A percentile compares a stretch with the other conserved stretches of the same genome.
phyloP scores from a whole-genome alignment of 2,888 invertebrate genomes.

The Drosophila koepferae region DNA sequence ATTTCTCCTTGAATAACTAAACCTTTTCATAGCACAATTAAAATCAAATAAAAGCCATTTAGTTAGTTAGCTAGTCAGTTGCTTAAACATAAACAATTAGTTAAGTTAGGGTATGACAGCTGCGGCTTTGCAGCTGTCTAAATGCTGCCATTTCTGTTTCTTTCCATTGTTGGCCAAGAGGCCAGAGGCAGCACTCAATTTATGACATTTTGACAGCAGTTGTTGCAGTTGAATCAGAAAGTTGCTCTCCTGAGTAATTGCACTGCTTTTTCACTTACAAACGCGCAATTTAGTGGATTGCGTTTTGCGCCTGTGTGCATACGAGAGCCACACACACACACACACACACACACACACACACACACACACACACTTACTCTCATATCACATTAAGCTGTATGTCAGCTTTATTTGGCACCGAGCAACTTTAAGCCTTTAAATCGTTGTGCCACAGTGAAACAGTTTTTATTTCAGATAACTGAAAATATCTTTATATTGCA shows the following conservation, averaged over 20 bases:
- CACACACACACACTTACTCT: conserved; percentile 11
- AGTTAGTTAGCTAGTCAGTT: neutral
- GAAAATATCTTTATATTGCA: neutral
- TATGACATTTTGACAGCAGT: conserved; percentile 81
- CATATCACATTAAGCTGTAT: neutral
- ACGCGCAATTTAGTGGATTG: conserved; percentile 77
- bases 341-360: conserved; percentile 17
- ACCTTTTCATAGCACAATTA: neutral
- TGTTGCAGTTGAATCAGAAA: conserved; percentile 80
- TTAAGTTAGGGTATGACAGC: conserved; percentile 29
- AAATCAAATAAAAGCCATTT: neutral
- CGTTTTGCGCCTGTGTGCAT: conserved; percentile 46
- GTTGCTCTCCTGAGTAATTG: conserved; percentile 78
- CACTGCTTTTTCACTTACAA: conserved; percentile 79
- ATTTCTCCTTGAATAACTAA: neutral
- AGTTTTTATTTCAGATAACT: conserved; percentile 1
- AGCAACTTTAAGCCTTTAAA: conserved; percentile 37
- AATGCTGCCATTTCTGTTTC: conserved; percentile 28
- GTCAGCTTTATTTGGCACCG: conserved; percentile 9
- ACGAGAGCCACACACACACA: conserved; percentile 15
- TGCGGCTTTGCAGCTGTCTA: conserved; percentile 23
- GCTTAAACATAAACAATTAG: neutral
- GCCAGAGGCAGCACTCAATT: conserved; percentile 67
- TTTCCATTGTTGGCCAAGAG: conserved; percentile 40
- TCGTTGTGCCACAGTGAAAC: neutral